Conservation (phyloP, 2,113 vertebrate species). For the Thryonomys swinderianus region DNA sequence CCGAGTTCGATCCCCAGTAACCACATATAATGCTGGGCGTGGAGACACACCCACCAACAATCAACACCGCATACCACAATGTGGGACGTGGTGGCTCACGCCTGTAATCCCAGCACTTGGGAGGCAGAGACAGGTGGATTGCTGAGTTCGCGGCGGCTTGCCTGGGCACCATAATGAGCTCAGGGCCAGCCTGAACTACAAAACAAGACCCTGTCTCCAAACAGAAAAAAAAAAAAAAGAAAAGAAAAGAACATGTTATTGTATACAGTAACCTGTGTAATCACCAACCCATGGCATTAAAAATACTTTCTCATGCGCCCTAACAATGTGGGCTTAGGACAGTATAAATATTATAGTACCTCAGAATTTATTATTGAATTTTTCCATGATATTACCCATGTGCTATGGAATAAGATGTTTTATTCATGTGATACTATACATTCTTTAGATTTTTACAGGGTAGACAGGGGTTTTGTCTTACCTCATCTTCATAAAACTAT, state of each 20-base stretch:
- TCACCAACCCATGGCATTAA: slow-evolving; percentile 4
- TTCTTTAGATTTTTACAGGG: neutral
- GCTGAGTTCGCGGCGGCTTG: too few relatives aligned
- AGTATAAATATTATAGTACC: neutral
- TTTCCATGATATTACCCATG: neutral
- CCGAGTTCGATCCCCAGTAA: too few relatives aligned
- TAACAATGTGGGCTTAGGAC: neutral
- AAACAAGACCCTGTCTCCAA: too few relatives aligned
- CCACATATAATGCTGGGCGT: too few relatives aligned
- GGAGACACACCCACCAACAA: too few relatives aligned
- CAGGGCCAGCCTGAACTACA: too few relatives aligned
- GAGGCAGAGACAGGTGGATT: too few relatives aligned
- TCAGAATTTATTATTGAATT: neutral
- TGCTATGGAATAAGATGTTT: neutral
- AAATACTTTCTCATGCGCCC: slow-evolving; percentile 49
- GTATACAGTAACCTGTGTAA: slow-evolving; percentile 52
- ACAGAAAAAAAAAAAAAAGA: too few relatives aligned
- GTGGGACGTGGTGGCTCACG: too few relatives aligned
- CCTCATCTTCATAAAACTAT: neutral
- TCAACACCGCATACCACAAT: too few relatives aligned
- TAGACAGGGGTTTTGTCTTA: neutral
- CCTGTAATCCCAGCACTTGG: too few relatives aligned
- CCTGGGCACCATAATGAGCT: too few relatives aligned
- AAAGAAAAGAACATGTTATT: slow-evolving; percentile 69
- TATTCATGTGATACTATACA: neutral